phyloP scores from a whole-genome alignment of 2,797 vertebrate species.

The Loris lydekkerianus region DNA sequence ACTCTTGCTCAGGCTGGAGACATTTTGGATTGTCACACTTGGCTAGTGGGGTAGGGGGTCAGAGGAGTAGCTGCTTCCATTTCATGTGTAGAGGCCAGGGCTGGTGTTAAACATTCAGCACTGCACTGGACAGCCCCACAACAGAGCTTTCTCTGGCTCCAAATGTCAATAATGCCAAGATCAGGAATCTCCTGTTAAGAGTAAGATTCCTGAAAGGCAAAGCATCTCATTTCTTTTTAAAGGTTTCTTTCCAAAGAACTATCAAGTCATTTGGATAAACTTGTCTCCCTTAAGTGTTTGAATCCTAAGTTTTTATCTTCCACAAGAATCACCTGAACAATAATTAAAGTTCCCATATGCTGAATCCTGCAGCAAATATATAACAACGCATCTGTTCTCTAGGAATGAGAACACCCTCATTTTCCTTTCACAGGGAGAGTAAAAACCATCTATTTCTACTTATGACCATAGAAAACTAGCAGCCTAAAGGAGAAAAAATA shows the following conservation, averaged over 20 bases:
- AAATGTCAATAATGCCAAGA: neutral
- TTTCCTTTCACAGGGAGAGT: slow-evolving; percentile 3
- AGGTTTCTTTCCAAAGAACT: neutral
- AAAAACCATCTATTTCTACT: neutral
- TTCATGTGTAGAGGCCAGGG: neutral
- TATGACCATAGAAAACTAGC: neutral
- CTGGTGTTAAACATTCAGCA: neutral
- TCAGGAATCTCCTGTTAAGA: neutral
- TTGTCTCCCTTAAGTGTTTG: neutral
- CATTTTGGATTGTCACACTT: neutral
- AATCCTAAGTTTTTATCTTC: slow-evolving; percentile 39
- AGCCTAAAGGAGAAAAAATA: neutral
- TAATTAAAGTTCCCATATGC: neutral
- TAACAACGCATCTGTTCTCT: slow-evolving; percentile 4
- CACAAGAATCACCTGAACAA: neutral
- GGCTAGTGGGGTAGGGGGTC: neutral
- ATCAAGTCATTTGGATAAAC: slow-evolving; percentile 7
- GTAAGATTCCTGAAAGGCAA: neutral
- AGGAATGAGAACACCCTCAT: neutral
- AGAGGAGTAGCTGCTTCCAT: too few species aligned
- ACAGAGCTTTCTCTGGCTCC: neutral
- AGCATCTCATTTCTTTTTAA: neutral
- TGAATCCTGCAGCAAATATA: neutral
- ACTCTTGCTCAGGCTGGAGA: neutral
- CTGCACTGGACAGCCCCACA: neutral